phyloP scores from a whole-genome alignment of 2,113 vertebrate genomes.

The Ptyas mucosa region DNA sequence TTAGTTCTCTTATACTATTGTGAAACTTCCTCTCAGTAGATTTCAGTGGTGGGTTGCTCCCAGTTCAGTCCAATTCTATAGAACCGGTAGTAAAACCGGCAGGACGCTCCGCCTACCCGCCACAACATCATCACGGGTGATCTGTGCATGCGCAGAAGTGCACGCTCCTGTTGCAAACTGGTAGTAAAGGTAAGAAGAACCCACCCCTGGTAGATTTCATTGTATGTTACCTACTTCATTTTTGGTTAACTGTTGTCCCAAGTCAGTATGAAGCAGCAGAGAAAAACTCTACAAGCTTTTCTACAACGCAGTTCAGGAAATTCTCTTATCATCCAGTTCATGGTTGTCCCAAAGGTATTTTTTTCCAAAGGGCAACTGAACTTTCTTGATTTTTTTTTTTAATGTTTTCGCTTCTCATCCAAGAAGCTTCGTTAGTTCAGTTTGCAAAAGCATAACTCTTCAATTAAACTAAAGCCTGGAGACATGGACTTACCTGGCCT shows the following conservation, averaged over 20 bases:
- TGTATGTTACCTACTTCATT: neutral
- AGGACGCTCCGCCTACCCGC: too few species aligned
- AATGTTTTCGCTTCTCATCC: neutral
- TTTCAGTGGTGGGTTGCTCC: neutral
- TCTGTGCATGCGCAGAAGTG: too few species aligned
- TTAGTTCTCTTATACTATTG: neutral
- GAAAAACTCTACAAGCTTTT: neutral
- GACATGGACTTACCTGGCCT: neutral
- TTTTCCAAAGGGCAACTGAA: too few species aligned
- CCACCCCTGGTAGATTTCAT: neutral
- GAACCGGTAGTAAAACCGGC: too few species aligned
- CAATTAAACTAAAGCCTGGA: neutral
- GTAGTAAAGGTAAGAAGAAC: too few species aligned
- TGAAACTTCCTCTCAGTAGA: neutral
- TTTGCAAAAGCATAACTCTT: neutral
- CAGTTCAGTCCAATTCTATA: too few species aligned
- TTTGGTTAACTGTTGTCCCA: neutral
- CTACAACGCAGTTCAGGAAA: neutral
- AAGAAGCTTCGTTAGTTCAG: neutral
- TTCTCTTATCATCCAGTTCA: too few species aligned
- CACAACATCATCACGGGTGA: too few species aligned
- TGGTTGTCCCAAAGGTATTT: too few species aligned
- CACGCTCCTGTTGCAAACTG: too few species aligned
- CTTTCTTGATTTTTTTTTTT: too few species aligned
- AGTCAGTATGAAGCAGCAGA: neutral